Evolutionary conservation across 1,140 invertebrate species (phyloP).

Genomic region (Diprion similis): DNA sequence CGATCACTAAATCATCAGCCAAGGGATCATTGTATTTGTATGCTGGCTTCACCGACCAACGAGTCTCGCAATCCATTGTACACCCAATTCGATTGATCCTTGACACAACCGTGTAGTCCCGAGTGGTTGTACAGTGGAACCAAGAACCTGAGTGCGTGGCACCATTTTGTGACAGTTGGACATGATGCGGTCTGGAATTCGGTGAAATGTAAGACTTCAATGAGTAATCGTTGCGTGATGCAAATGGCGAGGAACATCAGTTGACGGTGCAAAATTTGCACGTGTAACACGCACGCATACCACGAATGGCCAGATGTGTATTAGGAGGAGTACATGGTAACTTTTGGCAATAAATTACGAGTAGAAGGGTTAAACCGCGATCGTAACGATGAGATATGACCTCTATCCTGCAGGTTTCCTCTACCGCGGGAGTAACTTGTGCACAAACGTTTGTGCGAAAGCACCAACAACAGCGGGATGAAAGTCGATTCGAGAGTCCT

Average conservation of each 20-base stretch:
- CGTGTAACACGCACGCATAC: no score
- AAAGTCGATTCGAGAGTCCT: neutral
- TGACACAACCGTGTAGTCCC: no score
- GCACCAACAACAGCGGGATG: neutral
- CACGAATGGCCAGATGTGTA: no score
- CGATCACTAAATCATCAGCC: conserved; percentile 1
- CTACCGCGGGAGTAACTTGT: neutral
- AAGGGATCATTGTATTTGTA: neutral
- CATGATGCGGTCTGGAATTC: no score
- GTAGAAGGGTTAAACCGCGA: neutral
- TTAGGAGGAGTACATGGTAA: neutral
- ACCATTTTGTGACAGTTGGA: no score
- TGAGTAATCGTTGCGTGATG: no score
- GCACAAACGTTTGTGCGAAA: neutral
- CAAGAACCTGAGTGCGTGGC: no score
- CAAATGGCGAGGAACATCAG: no score
- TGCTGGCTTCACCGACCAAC: neutral
- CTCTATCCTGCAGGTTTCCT: neutral
- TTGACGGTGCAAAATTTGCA: no score
- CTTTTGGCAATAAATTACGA: neutral
- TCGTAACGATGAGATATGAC: neutral
- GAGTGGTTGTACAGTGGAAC: no score
- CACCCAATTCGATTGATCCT: neutral
- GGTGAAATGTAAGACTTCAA: no score
- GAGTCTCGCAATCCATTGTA: neutral